phyloP scores from a whole-genome alignment of 2,888 invertebrate genomes.

The Anthrax anthrax region DNA sequence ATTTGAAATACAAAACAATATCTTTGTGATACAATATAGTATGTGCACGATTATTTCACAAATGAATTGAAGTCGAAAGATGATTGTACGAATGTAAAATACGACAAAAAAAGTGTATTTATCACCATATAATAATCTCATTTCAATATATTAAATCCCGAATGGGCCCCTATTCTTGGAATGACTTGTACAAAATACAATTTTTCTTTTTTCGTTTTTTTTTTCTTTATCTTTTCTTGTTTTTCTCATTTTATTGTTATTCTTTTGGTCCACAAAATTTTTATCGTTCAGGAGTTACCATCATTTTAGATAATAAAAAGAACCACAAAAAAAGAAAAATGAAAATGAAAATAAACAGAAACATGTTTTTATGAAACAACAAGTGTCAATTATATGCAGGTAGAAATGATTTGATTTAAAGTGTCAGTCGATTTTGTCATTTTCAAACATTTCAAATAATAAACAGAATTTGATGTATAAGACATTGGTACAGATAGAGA shows the following conservation, averaged over 20 bases:
- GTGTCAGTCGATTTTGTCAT: conserved; percentile 3
- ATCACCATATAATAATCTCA: too few relatives aligned
- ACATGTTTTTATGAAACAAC: conserved; percentile 4
- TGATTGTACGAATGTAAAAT: too few relatives aligned
- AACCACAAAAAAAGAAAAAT: not conserved
- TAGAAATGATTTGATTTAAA: conserved; percentile 2
- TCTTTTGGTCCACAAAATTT: too few relatives aligned
- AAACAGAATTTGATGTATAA: too few relatives aligned
- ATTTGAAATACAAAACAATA: too few relatives aligned
- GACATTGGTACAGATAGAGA: too few relatives aligned
- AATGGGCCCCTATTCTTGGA: conserved; percentile 5
- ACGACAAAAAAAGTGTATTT: too few relatives aligned
- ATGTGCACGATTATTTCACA: too few relatives aligned
- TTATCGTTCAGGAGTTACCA: not conserved
- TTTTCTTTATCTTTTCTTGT: not conserved
- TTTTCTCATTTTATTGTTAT: not conserved
- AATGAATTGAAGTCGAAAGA: too few relatives aligned
- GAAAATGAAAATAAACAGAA: not conserved
- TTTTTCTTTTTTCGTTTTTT: not conserved
- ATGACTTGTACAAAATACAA: conserved; percentile 4
- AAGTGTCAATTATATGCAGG: conserved; percentile 8
- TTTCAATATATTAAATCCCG: too few relatives aligned
- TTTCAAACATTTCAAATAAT: not conserved
- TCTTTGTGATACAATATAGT: too few relatives aligned
- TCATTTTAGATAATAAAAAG: not conserved